phyloP scores from a whole-genome alignment of 2,797 vertebrate genomes.

The Harpagifer antarcticus region DNA sequence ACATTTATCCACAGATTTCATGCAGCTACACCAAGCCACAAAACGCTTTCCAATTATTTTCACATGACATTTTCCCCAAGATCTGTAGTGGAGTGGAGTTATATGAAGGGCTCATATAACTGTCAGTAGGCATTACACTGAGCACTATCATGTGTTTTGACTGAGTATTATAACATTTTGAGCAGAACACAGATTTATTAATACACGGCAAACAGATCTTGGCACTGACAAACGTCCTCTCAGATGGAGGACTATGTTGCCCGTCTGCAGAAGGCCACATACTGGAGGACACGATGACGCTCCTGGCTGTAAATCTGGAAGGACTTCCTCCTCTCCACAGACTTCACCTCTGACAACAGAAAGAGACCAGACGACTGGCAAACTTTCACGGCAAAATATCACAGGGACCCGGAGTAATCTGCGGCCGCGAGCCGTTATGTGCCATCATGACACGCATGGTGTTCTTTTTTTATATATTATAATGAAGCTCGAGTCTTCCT shows the following conservation, averaged over 20 bases:
- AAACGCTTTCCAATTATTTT: not conserved
- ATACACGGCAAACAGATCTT: not conserved
- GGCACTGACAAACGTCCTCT: not conserved
- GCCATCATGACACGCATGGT: no score
- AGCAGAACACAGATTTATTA: slow-evolving; percentile 1
- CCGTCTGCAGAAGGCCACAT: slow-evolving; percentile 82
- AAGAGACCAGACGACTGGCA: no score
- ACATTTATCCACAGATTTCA: no score
- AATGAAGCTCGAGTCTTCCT: no score
- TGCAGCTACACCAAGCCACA: not conserved
- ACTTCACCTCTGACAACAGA: slow-evolving; percentile 39
- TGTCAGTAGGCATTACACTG: not conserved
- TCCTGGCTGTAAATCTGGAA: slow-evolving; percentile 71
- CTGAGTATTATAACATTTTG: not conserved
- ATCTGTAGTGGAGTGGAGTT: not conserved
- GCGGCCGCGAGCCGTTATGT: no score
- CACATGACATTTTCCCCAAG: not conserved
- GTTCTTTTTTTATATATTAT: no score
- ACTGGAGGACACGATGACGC: slow-evolving; percentile 72
- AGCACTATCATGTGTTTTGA: not conserved
- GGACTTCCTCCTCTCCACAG: slow-evolving; percentile 55
- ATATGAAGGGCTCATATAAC: no score
- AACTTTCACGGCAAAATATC: no score
- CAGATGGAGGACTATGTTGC: not conserved
- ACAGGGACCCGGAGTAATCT: no score